Evolutionary conservation across 1,140 invertebrate species (phyloP).

Genomic region (Ceratina japonica): DNA sequence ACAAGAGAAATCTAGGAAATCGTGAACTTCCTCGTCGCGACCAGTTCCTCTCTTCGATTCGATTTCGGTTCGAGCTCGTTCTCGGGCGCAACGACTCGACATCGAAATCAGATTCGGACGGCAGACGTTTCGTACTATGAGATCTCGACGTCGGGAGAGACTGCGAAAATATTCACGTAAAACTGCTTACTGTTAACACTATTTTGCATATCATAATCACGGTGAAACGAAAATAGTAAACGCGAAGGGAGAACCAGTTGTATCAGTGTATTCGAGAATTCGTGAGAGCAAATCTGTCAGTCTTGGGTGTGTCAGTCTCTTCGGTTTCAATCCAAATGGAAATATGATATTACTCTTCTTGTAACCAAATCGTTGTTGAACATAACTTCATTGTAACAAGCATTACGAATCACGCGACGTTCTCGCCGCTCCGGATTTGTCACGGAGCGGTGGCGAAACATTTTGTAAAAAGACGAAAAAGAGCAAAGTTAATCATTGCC

Average conservation of each 20-base stretch:
- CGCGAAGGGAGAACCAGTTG: background rate
- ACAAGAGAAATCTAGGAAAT: slow-evolving; percentile 64
- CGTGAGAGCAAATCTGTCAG: background rate
- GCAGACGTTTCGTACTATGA: background rate
- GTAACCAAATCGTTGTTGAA: background rate
- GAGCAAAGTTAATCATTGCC: slow-evolving; percentile 37
- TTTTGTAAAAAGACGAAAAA: slow-evolving; percentile 38
- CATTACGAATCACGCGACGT: background rate
- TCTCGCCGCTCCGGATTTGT: slow-evolving; percentile 8
- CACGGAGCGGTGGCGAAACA: background rate
- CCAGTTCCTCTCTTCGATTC: slow-evolving; percentile 19
- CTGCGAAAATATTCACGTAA: slow-evolving; percentile 21
- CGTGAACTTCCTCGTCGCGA: slow-evolving; percentile 35
- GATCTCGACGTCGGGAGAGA: slow-evolving; percentile 22
- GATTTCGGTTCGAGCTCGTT: slow-evolving; percentile 10
- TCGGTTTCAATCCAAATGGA: background rate
- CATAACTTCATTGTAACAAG: background rate
- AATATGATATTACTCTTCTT: slow-evolving; percentile 1
- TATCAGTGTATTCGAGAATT: background rate
- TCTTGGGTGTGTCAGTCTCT: slow-evolving; percentile 1
- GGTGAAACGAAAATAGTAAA: slow-evolving; percentile 9
- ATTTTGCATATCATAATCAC: slow-evolving; percentile 36
- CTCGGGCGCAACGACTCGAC: slow-evolving; percentile 38
- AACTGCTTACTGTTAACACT: slow-evolving; percentile 41
- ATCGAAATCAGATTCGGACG: slow-evolving; percentile 1